A percentile compares a stretch with the other conserved stretches of the same genome.
phyloP scores from a whole-genome alignment of 1,140 invertebrate genomes.

The Anastrepha ludens region DNA sequence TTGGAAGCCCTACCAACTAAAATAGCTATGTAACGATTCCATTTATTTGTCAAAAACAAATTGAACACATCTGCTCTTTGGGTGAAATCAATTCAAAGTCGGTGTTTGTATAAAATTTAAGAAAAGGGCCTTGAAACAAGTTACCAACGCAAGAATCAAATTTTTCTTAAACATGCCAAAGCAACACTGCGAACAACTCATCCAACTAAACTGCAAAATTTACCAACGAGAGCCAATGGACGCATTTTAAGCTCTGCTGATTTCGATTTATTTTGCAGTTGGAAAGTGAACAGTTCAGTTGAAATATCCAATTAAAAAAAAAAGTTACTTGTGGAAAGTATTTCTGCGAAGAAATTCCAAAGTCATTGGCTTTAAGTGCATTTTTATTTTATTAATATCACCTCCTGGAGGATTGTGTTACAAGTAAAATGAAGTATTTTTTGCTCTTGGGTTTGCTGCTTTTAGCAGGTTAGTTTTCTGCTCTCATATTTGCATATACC shows the following conservation, averaged over 20 bases:
- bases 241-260: neutral
- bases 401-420: neutral
- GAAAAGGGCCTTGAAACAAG: no score
- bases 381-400: neutral
- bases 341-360: constrained; percentile 46
- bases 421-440: constrained; percentile 77
- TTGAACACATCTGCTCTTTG: neutral
- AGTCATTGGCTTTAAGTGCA: neutral
- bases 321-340: neutral
- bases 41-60: neutral
- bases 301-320: neutral
- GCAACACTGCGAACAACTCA: neutral
- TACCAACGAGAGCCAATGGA: neutral
- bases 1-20: no score
- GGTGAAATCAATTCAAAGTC: neutral
- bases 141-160: neutral
- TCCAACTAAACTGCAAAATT: neutral
- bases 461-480: constrained; percentile 74
- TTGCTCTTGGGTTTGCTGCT: constrained; percentile 75
- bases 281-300: neutral
- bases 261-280: constrained; percentile 40
- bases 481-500: constrained; percentile 57
- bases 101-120: neutral
- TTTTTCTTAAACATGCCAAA: neutral
- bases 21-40: no score